Conservation (phyloP, 2,888 invertebrate species). For the Biston betularia region DNA sequence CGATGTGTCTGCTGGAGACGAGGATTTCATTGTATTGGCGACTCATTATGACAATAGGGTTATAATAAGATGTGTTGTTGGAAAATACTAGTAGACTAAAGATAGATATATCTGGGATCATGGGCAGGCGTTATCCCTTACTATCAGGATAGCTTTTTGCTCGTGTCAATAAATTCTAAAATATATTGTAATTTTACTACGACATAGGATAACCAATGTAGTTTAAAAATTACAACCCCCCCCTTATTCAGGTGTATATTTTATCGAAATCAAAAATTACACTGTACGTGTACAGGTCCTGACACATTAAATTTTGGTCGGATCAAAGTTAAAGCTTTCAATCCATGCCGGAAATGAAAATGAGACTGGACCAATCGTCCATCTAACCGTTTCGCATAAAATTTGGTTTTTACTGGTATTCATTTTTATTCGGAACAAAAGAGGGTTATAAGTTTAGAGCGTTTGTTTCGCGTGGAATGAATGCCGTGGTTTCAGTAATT, state of each 20-base stretch:
- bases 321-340: slow-evolving; percentile 56
- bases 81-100: no score
- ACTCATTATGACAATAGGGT: no score
- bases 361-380: slow-evolving; percentile 46
- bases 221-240: neutral
- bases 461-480: slow-evolving; percentile 41
- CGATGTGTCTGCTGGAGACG: no score
- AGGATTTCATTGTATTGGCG: no score
- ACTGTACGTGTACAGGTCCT: slow-evolving; percentile 24
- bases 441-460: slow-evolving; percentile 40
- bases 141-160: no score
- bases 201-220: no score
- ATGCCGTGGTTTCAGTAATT: slow-evolving; percentile 39
- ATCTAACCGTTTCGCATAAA: slow-evolving; percentile 46
- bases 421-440: slow-evolving; percentile 36
- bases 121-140: no score
- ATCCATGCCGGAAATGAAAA: slow-evolving; percentile 54
- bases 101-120: no score
- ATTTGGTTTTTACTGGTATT: slow-evolving; percentile 45
- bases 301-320: slow-evolving; percentile 47
- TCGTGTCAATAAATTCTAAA: no score
- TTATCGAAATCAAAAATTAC: neutral
- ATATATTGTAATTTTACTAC: no score
- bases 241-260: neutral
- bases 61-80: no score